Conservation (phyloP, 2,888 invertebrate genomes). For the Artemia sp. region DNA sequence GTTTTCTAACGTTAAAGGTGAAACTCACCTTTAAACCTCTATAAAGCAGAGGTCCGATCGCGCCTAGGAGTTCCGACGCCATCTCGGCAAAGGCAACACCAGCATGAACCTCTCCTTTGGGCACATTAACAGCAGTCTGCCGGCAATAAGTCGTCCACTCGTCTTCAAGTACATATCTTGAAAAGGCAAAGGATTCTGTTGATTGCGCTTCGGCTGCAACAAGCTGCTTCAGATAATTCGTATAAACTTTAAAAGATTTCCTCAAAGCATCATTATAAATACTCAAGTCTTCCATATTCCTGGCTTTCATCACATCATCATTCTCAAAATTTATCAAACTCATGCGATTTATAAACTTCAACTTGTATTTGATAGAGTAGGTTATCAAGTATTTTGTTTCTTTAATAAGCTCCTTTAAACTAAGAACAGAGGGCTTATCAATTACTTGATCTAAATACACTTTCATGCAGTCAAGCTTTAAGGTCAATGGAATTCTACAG, state of each 20-base stretch:
- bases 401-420: conserved; percentile 30
- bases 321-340: not conserved
- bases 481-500: conserved; percentile 65
- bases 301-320: not conserved
- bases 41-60: conserved; percentile 37
- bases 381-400: not conserved
- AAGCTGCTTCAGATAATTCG: conserved; percentile 70
- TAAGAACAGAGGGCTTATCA: conserved; percentile 62
- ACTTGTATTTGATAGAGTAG: not conserved
- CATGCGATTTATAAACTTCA: not conserved
- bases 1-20: too few species aligned
- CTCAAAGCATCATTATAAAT: not conserved
- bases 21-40: conserved; percentile 32
- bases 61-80: conserved; percentile 37
- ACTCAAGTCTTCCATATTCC: not conserved
- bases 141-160: conserved; percentile 49
- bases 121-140: conserved; percentile 41
- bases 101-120: conserved; percentile 52
- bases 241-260: conserved; percentile 44
- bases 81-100: conserved; percentile 55
- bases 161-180: conserved; percentile 60
- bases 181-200: conserved; percentile 31
- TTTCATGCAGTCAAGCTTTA: conserved; percentile 76
- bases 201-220: conserved; percentile 39
- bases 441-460: conserved; percentile 68